Base-by-base conservation (phyloP, 1,140 invertebrate genomes). In the Globodera rostochiensis region DNA sequence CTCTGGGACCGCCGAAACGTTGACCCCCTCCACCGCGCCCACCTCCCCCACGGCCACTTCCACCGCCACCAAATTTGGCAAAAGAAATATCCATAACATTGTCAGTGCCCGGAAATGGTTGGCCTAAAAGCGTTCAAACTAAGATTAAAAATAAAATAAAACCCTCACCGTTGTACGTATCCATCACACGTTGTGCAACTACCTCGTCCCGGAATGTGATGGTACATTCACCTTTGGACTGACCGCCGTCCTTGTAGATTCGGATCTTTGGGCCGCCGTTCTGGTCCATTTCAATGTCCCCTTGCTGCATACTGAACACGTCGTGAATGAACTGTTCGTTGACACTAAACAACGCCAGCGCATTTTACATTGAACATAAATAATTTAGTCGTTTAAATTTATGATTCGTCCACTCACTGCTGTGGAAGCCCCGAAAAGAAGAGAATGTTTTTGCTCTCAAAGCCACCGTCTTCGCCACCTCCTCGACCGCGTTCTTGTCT, bases 1-100 rank as follows among this genome's bases (percentile, higher is more conserved):
- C 92, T 57, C 36, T 36, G 36, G 36, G 36, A 36, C 36, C 36
- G 36, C 92, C 91, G 25, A 93, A 93, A 60, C 92, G 92, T 92
- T 84, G 83, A 53, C 88, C 82, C 21, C 89, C 81, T 25, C 84
- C 84, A 50, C 87, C 80, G 74, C 87, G 80, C 36, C 83, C 64
- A 21, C 87, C 74, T 69, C 86, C 84, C 50, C 83, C 64, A 11
- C 83, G 47, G 4, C 84, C 78, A 4, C 80, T 76, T 25, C 83
- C 80, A 49, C 86, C 76, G 6, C 82, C 82, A 50, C 67, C 69
- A 66, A 84, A 84, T 74, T 84, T 77, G 15, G 83, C 83, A 74
- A 81, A 80, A 46, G 74, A 84, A 25, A 84, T 70, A 11, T 73
- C 46, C 82, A 84, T 75, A 7, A 81, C 53, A 67, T 85, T 84